Conservation (phyloP, 1,140 invertebrate species). For the Theocolax elegans region DNA sequence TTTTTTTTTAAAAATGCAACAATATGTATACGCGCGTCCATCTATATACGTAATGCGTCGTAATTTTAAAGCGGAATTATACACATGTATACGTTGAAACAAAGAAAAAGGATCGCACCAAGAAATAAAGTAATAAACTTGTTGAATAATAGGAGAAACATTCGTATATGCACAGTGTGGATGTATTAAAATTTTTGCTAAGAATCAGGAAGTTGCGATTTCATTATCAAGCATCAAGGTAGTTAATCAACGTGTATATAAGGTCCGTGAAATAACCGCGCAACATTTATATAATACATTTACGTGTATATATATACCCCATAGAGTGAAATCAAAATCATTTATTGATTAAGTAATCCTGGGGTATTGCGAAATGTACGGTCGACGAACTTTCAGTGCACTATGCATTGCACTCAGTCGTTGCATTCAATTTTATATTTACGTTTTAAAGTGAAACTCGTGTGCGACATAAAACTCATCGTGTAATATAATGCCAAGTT, state of each 20-base stretch:
- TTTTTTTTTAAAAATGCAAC: not conserved
- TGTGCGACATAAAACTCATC: too few relatives aligned
- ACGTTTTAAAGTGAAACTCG: too few relatives aligned
- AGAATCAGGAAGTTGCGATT: conserved; percentile 8
- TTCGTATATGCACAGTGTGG: too few relatives aligned
- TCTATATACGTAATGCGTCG: too few relatives aligned
- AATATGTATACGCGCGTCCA: too few relatives aligned
- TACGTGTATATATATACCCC: too few relatives aligned
- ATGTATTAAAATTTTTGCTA: not conserved
- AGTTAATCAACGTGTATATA: not conserved
- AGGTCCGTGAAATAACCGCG: not conserved
- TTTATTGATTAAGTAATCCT: not conserved
- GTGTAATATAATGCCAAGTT: too few relatives aligned
- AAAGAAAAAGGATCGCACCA: not conserved
- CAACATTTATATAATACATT: not conserved
- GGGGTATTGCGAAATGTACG: not conserved
- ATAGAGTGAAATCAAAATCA: not conserved
- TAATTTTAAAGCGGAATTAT: too few relatives aligned
- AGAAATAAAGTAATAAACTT: not conserved
- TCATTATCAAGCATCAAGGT: conserved; percentile 8
- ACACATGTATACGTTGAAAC: too few relatives aligned
- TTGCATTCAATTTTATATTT: too few relatives aligned
- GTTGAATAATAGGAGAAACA: not conserved
- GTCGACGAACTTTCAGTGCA: conserved; percentile 1
- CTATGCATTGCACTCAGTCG: too few relatives aligned